These are phyloP conservation scores for Mesopsocus fuscifrons DNA, from an alignment of 2,888 invertebrate genomes.

Conservation along the genomic window DNA sequence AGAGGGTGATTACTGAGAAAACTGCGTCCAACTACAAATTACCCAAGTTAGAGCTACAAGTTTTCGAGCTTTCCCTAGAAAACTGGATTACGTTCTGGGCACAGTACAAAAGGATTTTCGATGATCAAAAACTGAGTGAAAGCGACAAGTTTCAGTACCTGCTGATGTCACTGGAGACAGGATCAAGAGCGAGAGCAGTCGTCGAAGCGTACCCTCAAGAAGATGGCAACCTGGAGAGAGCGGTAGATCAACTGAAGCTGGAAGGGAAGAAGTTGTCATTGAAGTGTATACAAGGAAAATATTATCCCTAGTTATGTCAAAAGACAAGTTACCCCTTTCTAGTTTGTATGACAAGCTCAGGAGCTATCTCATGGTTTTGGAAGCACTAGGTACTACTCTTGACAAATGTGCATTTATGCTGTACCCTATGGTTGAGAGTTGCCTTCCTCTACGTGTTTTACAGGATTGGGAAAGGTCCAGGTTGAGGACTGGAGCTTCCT, in stretches of 20 bases:
- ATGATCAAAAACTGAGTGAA: slow-evolving; percentile 13
- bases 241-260: slow-evolving; percentile 15
- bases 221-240: slow-evolving; percentile 18
- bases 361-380: slow-evolving; percentile 18
- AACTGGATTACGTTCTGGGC: slow-evolving; percentile 19
- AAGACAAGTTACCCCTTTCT: too few relatives aligned
- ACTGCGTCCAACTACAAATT: too few relatives aligned
- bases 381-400: slow-evolving; percentile 18
- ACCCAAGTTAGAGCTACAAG: slow-evolving; percentile 16
- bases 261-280: slow-evolving; percentile 17
- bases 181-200: slow-evolving; percentile 17
- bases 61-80: slow-evolving; percentile 17
- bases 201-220: slow-evolving; percentile 17
- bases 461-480: slow-evolving; percentile 17
- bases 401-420: slow-evolving; percentile 19
- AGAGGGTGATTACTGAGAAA: too few relatives aligned
- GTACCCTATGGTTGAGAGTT: slow-evolving; percentile 20
- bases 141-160: slow-evolving; percentile 19
- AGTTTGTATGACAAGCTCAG: too few relatives aligned
- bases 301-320: slow-evolving; percentile 18
- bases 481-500: too few relatives aligned
- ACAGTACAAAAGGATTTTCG: slow-evolving; percentile 18
- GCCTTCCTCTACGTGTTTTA: slow-evolving; percentile 18
- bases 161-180: slow-evolving; percentile 14
- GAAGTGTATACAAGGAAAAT: slow-evolving; percentile 19